Evolutionary conservation across 1,140 invertebrate genomes (phyloP), one percentile per base, ranked within the genome.

Genomic region (Drosophila erecta): DNA sequence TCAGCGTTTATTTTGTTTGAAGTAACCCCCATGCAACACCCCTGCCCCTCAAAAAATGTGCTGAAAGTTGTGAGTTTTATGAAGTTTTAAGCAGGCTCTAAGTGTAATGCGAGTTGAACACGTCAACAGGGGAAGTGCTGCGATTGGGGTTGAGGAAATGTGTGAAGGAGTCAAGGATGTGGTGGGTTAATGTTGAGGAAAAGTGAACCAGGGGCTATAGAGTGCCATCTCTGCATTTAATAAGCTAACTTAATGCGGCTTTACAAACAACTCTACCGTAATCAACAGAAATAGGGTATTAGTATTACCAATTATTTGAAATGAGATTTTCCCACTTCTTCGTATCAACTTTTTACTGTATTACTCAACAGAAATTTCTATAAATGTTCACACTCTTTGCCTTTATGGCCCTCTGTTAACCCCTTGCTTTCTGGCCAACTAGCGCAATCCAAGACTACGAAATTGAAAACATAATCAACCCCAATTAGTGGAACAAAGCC

Each of bases 31-130:
- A 10, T 4, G 35, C 11, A 11, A 3, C 3, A 4, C 2, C 2
- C 11, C 17, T 6, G 0, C n/a, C 10, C 7, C 10, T 22, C 10
- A 1, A 15, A 10, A 53, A 49, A 70, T 33, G 67, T 72, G 69
- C 53, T 72, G 51, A 74, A 76, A 75, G 59, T 76, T 81, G 51
- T 35, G 55, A 65, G 57, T 58, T 75, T 85, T 73, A 80, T 85
- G 54, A 76, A 44, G 62, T 84, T 84, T 84, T 85, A 85, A 85
- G 76, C 76, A 84, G 71, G 54, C 46, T 62, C 60, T 64, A 67
- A 85, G 66, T 80, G 72, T 65, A 84, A 72, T 64, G 54, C 55
- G 59, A 54, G 49, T 49, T 62, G 57, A 72, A 49, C 77, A 67
- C 62, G 61, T 75, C 71, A 74, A 43, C 49, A 69, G 47, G 33